Conservation (phyloP, 2,888 invertebrate genomes). For the Apamea sordens region DNA sequence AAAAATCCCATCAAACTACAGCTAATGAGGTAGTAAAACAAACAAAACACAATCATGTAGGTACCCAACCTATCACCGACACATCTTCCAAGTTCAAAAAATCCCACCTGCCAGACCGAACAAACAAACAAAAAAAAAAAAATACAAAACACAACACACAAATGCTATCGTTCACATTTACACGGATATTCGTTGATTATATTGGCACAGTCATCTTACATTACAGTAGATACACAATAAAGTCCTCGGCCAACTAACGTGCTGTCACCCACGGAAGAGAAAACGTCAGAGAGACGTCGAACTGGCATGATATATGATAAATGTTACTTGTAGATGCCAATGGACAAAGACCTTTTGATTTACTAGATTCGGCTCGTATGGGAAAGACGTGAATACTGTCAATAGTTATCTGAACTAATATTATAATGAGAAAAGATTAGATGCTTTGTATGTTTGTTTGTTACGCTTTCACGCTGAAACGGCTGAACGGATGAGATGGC, state of each 20-base stretch:
- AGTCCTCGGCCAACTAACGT: conserved; percentile 81
- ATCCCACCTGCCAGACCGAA: conserved; percentile 25
- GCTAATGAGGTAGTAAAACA: not conserved
- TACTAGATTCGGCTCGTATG: conserved; percentile 71
- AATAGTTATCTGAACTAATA: not conserved
- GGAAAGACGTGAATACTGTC: not conserved
- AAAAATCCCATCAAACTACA: not conserved
- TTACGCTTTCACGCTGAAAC: not conserved
- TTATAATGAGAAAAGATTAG: not conserved
- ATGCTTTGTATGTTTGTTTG: not conserved
- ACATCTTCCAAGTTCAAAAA: conserved; percentile 19
- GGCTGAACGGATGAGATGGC: not conserved
- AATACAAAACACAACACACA: conserved; percentile 32
- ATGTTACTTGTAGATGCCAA: conserved; percentile 83
- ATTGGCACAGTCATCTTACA: conserved; percentile 67
- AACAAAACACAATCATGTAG: conserved; percentile 8
- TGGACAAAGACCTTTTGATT: conserved; percentile 60
- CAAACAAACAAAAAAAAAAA: conserved; percentile 10
- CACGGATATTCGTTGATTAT: conserved; percentile 66
- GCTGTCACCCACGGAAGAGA: conserved; percentile 87
- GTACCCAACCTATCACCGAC: not conserved
- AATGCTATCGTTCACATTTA: conserved; percentile 50
- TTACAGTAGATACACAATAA: conserved; percentile 76
- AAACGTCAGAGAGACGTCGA: conserved; percentile 86
- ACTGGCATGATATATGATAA: conserved; percentile 87